Conservation (phyloP, 2,888 invertebrate species). For the Protophormia terraenovae region DNA sequence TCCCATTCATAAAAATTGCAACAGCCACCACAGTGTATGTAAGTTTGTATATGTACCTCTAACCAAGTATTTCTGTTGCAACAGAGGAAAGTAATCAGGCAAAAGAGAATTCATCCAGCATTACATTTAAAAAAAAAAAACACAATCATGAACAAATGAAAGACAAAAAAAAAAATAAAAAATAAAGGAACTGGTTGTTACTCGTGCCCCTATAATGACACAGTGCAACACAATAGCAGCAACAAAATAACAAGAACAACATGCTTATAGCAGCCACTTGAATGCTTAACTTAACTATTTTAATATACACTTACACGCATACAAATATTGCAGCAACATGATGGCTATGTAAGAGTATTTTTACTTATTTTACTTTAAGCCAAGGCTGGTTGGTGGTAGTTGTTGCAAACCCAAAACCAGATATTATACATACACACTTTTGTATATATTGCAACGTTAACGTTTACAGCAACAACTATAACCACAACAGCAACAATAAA, state of each 20-base stretch:
- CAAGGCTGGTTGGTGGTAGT: conserved; percentile 61
- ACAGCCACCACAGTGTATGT: conserved; percentile 11
- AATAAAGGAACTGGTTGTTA: conserved; percentile 50
- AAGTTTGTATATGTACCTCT: background rate
- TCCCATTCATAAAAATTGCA: conserved; percentile 68
- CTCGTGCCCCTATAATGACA: conserved; percentile 64
- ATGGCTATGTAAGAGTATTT: conserved; percentile 55
- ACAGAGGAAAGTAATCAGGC: conserved; percentile 65
- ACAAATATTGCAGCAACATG: conserved; percentile 26
- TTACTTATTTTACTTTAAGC: conserved; percentile 61
- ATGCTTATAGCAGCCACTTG: conserved; percentile 45
- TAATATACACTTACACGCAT: background rate
- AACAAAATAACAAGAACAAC: conserved; percentile 25
- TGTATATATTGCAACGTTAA: background rate
- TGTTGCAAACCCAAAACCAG: conserved; percentile 42
- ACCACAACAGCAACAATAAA: conserved; percentile 36
- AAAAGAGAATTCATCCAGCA: conserved; percentile 39
- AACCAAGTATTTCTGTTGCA: background rate
- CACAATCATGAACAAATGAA: conserved; percentile 36
- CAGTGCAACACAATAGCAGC: conserved; percentile 31
- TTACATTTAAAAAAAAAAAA: conserved; percentile 26
- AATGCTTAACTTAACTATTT: conserved; percentile 28
- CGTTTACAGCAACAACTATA: conserved; percentile 31
- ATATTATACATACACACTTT: background rate
- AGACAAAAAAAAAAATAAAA: conserved; percentile 29